A percentile compares a stretch with the other conserved stretches of the same genome.
phyloP scores from a whole-genome alignment of 2,888 invertebrate species.

The Aricia artaxerxes region DNA sequence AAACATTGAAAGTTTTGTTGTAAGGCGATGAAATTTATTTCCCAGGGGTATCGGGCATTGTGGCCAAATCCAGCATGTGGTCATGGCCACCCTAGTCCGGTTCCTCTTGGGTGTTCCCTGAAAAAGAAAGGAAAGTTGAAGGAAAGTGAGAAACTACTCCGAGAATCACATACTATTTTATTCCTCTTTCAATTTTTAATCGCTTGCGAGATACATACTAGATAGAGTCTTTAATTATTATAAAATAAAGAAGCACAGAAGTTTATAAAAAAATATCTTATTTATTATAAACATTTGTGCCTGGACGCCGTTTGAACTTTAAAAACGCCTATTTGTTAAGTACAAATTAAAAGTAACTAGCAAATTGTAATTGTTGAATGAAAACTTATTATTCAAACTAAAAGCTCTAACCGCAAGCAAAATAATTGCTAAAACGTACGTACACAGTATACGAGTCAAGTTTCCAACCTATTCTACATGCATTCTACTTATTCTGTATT shows the following conservation, averaged over 20 bases:
- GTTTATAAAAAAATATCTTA: too few relatives aligned
- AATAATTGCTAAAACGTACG: neutral
- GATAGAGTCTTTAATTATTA: too few relatives aligned
- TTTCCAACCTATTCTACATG: neutral
- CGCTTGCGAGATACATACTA: too few relatives aligned
- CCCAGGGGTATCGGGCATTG: neutral
- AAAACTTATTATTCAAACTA: too few relatives aligned
- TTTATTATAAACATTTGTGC: too few relatives aligned
- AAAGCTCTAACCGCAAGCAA: neutral
- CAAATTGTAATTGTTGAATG: too few relatives aligned
- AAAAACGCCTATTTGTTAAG: too few relatives aligned
- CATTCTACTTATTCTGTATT: too few relatives aligned
- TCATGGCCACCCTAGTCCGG: neutral
- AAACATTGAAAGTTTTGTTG: neutral
- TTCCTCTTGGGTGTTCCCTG: neutral
- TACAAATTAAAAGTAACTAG: too few relatives aligned
- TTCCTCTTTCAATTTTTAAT: neutral
- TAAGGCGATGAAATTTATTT: neutral
- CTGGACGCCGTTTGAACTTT: too few relatives aligned
- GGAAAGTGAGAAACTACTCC: neutral
- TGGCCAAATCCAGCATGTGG: slow-evolving; percentile 3
- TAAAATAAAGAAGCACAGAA: too few relatives aligned
- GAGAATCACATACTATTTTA: neutral
- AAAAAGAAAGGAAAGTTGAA: neutral
- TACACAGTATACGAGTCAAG: neutral